Evolutionary conservation across 2,888 invertebrate species (phyloP), one percentile per base, ranked within the genome.

Genomic region (Bimastos eiseni): DNA sequence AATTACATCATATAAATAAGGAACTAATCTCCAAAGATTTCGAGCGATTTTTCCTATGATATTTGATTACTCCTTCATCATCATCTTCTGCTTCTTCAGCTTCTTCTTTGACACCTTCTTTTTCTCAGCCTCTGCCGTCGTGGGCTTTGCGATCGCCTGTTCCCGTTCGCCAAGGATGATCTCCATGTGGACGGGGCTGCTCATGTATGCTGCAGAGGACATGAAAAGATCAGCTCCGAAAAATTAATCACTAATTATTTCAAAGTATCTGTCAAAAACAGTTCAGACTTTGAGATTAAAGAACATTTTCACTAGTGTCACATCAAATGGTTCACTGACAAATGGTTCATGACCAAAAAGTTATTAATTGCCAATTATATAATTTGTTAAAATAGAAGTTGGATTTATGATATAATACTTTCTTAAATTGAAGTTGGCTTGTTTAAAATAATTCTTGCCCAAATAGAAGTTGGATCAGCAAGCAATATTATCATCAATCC

Each of bases 101-200:
- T 98, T 96, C 96, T 98, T 98, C 97, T 99, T 99, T 96, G 98
- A 98, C 93, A 98, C 98, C 91, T 97, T 97, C 95, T 99, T 99
- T 96, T 99, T 99, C 96, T 98, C 98, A 91, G 97, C 96, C 34
- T 94, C 95, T 91, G 97, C 97, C 36, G 94, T 95, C 88, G 94
- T 95, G 83, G 94, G 94, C 89, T 93, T 93, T 49, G 98, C 96
- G 34, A 98, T 98, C 83, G 98, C 97, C 94, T 98, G 97, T 95
- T 99, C 99, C 94, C 98, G 97, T 96, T 99, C 99, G 89, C 98
- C 97, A 92, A 99, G 96, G 95, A 99, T 98, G 91, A 99, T 97
- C 96, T 99, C 99, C 94, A 99, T 98, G 96, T 99, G 99, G 95
- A 99, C 99, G 44, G 99, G 99, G 33, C 98, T 98, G 93, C 98